Evolutionary conservation across 2,113 vertebrate genomes (phyloP).

Genomic region (Mugil cephalus): DNA sequence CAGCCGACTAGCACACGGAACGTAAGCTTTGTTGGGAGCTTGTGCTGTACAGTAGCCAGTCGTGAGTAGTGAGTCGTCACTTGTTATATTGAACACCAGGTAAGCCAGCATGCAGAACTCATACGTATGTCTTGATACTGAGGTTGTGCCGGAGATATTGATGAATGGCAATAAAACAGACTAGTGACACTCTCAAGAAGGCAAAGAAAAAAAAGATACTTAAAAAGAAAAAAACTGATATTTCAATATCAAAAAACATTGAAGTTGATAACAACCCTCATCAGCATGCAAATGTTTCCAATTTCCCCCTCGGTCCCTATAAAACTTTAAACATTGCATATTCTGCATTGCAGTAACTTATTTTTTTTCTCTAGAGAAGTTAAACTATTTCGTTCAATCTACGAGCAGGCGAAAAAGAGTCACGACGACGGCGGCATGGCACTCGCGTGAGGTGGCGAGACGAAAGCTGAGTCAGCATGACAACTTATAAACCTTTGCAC

Average conservation of each 20-base stretch:
- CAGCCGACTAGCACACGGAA: slow-evolving; percentile 34
- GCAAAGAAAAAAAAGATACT: slow-evolving; percentile 54
- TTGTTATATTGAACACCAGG: slow-evolving; percentile 62
- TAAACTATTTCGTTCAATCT: slow-evolving; percentile 81
- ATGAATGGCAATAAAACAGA: slow-evolving; percentile 46
- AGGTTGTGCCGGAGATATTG: slow-evolving; percentile 64
- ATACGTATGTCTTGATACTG: slow-evolving; percentile 51
- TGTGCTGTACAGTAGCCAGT: slow-evolving; percentile 78
- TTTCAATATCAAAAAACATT: slow-evolving; percentile 82
- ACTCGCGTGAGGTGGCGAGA: slow-evolving; percentile 68
- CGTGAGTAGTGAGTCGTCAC: slow-evolving; percentile 35
- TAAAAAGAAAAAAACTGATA: slow-evolving; percentile 29
- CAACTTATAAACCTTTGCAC: slow-evolving; percentile 50
- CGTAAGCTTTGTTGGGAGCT: slow-evolving; percentile 40
- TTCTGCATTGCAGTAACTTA: slow-evolving; percentile 88
- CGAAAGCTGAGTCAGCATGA: slow-evolving; percentile 36
- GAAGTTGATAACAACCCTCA: slow-evolving; percentile 80
- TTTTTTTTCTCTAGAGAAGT: slow-evolving; percentile 87
- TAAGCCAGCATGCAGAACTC: slow-evolving; percentile 73
- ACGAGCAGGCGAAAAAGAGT: slow-evolving; percentile 72
- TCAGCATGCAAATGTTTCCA: slow-evolving; percentile 75
- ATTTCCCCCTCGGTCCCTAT: slow-evolving; percentile 65
- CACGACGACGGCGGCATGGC: slow-evolving; percentile 78
- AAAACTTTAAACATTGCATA: slow-evolving; percentile 83
- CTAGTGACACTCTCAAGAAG: slow-evolving; percentile 57